A percentile compares a stretch with the other conserved stretches of the same genome.
phyloP scores from a whole-genome alignment of 2,888 invertebrate genomes.

The Cheilosia grossa region DNA sequence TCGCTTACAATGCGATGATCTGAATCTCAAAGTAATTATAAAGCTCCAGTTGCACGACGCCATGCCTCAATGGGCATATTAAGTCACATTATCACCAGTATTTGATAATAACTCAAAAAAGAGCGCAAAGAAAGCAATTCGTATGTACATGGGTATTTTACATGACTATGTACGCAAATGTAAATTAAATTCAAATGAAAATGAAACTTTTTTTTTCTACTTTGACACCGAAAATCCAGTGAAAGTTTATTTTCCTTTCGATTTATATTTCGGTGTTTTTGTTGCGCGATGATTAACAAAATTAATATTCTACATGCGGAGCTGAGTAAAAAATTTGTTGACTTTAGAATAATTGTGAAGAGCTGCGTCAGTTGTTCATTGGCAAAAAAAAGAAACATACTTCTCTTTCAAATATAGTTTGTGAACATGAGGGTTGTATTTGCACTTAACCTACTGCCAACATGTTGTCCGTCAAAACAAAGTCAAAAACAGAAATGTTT shows the following conservation, averaged over 20 bases:
- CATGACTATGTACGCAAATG: constrained; percentile 4
- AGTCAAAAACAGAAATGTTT: constrained; percentile 1
- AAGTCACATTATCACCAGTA: neutral
- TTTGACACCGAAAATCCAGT: neutral
- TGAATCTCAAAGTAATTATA: neutral
- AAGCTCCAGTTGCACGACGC: neutral
- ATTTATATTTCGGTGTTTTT: neutral
- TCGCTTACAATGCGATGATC: neutral
- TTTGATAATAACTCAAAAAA: neutral
- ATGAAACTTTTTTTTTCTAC: constrained; percentile 41
- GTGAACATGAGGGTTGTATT: neutral
- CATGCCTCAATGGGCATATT: neutral
- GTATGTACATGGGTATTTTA: neutral
- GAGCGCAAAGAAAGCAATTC: neutral
- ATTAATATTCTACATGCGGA: constrained; percentile 1
- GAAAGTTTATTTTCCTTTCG: constrained; percentile 1
- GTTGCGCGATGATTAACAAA: neutral
- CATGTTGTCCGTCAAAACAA: neutral
- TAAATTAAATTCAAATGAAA: constrained; percentile 19
- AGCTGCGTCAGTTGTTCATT: too few species aligned
- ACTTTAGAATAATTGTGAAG: neutral
- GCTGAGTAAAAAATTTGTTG: neutral
- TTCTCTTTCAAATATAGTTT: neutral
- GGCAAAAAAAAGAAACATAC: neutral
- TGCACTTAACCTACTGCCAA: constrained; percentile 3